These are phyloP conservation scores for Dexiosoma caninum DNA, from an alignment of 2,888 invertebrate genomes.

Conservation along the genomic window DNA sequence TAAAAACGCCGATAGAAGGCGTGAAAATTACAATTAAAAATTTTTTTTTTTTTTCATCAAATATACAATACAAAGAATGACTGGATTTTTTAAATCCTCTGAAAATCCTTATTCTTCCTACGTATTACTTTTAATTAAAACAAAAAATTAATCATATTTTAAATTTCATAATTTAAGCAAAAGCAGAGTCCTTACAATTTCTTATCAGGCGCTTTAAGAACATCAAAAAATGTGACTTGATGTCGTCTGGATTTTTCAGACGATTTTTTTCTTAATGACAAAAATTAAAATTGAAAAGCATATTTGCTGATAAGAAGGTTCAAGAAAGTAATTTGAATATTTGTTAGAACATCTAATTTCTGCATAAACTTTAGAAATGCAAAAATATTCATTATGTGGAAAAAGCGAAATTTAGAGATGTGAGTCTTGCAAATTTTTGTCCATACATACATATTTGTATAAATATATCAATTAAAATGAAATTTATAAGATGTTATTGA, in stretches of 20 bases:
- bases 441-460: too few relatives aligned
- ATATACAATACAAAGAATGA: neutral
- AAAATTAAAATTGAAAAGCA: neutral
- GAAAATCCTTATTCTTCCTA: conserved; percentile 4
- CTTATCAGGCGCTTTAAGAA: neutral
- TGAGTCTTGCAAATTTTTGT: too few relatives aligned
- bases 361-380: too few relatives aligned
- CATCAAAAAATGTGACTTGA: neutral
- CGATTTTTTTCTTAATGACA: neutral
- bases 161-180: neutral
- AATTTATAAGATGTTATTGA: too few relatives aligned
- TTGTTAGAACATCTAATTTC: too few relatives aligned
- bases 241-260: neutral
- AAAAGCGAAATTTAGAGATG: too few relatives aligned
- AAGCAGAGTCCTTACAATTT: neutral
- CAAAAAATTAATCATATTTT: neutral
- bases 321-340: too few relatives aligned
- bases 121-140: neutral
- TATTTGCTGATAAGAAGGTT: conserved; percentile 43
- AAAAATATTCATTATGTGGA: too few relatives aligned
- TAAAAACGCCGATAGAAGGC: conserved; percentile 13
- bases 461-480: too few relatives aligned
- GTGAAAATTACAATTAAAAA: conserved; percentile 37
- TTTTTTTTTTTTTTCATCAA: neutral
- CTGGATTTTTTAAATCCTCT: neutral